Evolutionary conservation across 2,888 invertebrate species (phyloP), one percentile per base, ranked within the genome.

Genomic region (Drosophila austrosaltans): DNA sequence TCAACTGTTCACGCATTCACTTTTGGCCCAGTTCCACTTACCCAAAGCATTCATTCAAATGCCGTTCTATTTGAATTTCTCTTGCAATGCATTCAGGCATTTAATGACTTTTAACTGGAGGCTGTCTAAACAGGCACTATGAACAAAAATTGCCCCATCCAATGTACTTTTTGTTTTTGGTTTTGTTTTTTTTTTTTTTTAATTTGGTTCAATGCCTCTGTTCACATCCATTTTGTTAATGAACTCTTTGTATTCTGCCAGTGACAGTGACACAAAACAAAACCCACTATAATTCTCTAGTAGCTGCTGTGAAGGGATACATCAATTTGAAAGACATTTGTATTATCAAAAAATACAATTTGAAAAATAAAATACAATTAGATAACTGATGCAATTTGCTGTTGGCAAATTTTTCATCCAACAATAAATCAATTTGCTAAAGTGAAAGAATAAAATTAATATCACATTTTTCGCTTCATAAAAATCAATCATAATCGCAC

Each of bases 1-100:
- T 67, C 72, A 75, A 68, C 72, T 78, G 62, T 81, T 78, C 63
- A 64, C 62, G 68, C 75, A 60, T 71, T 75, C 68, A 75, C 78
- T 75, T 72, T 75, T 71, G 63, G 62, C 74, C 68, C 56, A 56
- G 60, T 42, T 54, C 62, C 70, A 65, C 65, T 68, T 53, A 64
- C 63, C 48, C 48, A 56, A n/a, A 3, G 78, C 72, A 58, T 65
- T 63, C 57, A 61, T 61, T 70, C 69, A 77, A 64, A 67, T 36
- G 36, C 36, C 56, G 28, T 69, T 77, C 64, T 68, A 68, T 78
- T 78, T 81, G 62, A 62, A 57, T 40, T 67, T 54, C 44, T 44
- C 72, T 73, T 44, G 20, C 16, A 58, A 16, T 25, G 66, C 66
- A 73, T 72, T 66, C 72, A 72, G 60, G 48, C 57, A 7, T 42